Conservation (phyloP, 2,797 vertebrate species). For the Stomatorhinus walkeri region DNA sequence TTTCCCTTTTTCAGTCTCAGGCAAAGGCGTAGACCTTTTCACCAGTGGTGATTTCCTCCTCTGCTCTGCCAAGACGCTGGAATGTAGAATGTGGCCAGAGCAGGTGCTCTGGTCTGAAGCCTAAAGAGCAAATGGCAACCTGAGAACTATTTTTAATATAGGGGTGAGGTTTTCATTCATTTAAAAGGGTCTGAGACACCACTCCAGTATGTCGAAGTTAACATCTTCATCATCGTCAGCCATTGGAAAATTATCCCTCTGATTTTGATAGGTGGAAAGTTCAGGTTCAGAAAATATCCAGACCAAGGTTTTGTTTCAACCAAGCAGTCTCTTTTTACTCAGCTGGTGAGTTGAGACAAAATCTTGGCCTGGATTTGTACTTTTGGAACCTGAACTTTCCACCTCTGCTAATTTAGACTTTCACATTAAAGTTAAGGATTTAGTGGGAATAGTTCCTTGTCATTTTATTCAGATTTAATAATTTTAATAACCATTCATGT, state of each 20-base stretch:
- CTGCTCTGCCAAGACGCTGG: background rate
- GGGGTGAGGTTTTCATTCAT: conserved; percentile 40
- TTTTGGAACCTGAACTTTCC: background rate
- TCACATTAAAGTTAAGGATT: background rate
- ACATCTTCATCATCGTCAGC: conserved; percentile 28
- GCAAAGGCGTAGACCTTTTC: conserved; percentile 21
- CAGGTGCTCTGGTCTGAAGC: background rate
- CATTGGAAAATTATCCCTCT: conserved; percentile 40
- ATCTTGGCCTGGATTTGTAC: background rate
- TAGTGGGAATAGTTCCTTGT: background rate
- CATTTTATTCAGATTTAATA: background rate
- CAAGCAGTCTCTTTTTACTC: background rate
- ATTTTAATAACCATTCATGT: background rate
- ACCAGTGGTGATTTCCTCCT: background rate
- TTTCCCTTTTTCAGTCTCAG: background rate
- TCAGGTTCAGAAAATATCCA: background rate
- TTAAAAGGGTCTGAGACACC: conserved; percentile 29
- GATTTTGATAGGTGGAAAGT: conserved; percentile 29
- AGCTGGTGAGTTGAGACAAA: background rate
- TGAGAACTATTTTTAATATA: background rate
- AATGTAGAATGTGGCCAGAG: conserved; percentile 34
- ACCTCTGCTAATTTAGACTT: conserved; percentile 21
- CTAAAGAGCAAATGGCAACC: conserved; percentile 13
- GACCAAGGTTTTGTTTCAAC: background rate
- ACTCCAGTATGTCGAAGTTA: conserved; percentile 41